Evolutionary conservation across 30 jellyfish, hydroid and myxozoan species (phyloP).

Genomic region (Morbakka virulenta): DNA sequence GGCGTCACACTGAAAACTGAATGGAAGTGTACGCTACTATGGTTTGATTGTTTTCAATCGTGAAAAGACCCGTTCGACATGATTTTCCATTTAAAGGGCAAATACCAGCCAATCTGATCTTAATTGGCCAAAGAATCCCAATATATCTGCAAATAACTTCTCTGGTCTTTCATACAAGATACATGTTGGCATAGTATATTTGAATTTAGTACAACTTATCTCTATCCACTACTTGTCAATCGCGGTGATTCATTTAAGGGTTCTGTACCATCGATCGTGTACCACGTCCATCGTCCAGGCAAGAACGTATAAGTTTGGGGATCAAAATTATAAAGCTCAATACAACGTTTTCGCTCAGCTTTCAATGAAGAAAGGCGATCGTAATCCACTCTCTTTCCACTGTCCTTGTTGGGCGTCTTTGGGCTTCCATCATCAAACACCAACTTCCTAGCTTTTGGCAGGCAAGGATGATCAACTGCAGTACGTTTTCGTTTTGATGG

Average conservation of each 20-base stretch:
- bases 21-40: not conserved
- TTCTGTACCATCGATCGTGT: not conserved
- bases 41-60: not conserved
- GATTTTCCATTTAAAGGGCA: not conserved
- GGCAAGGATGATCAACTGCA: too few species aligned
- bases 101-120: not conserved
- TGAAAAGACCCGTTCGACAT: not conserved
- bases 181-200: too few species aligned
- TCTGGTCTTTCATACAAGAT: too few species aligned
- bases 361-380: too few species aligned
- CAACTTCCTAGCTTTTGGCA: too few species aligned
- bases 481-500: too few species aligned
- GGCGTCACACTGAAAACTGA: slow-evolving; percentile 1
- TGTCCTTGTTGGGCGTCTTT: too few species aligned
- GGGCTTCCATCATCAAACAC: too few species aligned
- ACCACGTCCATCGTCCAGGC: not conserved
- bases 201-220: too few species aligned
- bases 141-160: not conserved
- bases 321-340: not conserved
- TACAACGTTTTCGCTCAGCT: not conserved
- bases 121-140: not conserved
- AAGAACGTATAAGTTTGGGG: not conserved
- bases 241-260: too few species aligned
- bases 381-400: too few species aligned
- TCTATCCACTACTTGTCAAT: too few species aligned